These are phyloP conservation scores for Puffinus mauretanicus DNA, from an alignment of 2,113 vertebrate genomes.

Conservation along the genomic window DNA sequence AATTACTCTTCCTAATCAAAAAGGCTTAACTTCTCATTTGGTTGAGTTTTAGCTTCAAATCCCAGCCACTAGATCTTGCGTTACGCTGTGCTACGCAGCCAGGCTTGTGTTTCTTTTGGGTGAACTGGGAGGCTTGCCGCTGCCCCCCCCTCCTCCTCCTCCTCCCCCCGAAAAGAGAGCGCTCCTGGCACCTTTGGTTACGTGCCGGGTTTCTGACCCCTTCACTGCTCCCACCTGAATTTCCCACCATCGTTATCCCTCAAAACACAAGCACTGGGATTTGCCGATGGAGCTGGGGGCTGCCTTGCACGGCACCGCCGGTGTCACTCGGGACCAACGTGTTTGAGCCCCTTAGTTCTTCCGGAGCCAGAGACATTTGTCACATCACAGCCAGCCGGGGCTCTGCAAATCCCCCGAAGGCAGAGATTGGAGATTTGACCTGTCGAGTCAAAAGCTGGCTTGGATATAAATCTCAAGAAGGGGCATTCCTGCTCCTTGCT, in stretches of 20 bases:
- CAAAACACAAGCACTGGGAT: neutral
- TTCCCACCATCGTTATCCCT: neutral
- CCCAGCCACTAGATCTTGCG: rapidly evolving
- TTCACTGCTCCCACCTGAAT: neutral
- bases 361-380: neutral
- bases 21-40: neutral
- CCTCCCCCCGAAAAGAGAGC: too few relatives aligned
- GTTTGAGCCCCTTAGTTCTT: neutral
- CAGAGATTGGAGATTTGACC: slow-evolving; percentile 40
- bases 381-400: neutral
- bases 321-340: rapidly evolving
- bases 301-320: neutral
- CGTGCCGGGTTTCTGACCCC: rapidly evolving
- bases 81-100: neutral
- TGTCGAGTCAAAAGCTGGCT: neutral
- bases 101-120: neutral
- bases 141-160: neutral
- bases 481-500: neutral
- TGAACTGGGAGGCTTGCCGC: neutral
- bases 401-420: neutral
- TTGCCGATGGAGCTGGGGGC: neutral
- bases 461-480: neutral
- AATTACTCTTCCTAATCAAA: neutral
- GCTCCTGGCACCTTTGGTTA: neutral
- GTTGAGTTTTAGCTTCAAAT: neutral